Percentiles rank a stretch among this genome's conserved stretches.
These are phyloP conservation scores for Ictalurus punctatus DNA, from an alignment of 2,113 vertebrate genomes.

Conservation along the genomic window DNA sequence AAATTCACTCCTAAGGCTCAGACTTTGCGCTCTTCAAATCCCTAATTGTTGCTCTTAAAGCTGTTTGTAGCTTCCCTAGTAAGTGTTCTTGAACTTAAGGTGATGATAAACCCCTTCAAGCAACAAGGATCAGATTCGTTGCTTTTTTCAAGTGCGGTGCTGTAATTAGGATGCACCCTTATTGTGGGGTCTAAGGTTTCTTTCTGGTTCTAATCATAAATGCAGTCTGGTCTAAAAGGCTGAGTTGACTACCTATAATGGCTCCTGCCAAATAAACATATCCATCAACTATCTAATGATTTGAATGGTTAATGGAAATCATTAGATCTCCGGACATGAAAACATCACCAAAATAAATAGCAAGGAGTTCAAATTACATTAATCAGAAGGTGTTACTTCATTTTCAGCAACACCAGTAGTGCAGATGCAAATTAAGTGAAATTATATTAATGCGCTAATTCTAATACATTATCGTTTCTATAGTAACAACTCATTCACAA, in stretches of 20 bases:
- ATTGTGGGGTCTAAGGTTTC: neutral
- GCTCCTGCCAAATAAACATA: neutral
- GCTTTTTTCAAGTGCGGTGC: neutral
- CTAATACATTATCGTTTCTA: neutral
- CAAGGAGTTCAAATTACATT: neutral
- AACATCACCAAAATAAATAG: neutral
- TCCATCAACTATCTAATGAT: neutral
- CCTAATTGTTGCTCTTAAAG: slow-evolving; percentile 20
- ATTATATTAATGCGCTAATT: neutral
- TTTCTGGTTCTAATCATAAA: neutral
- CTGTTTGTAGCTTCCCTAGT: neutral
- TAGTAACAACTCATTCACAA: neutral
- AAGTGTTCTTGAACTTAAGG: neutral
- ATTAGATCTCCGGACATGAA: neutral
- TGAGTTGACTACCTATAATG: neutral
- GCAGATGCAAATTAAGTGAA: neutral
- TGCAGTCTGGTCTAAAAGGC: neutral
- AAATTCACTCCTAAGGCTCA: slow-evolving; percentile 12
- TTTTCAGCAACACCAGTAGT: neutral
- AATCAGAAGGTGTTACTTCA: neutral
- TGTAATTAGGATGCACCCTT: neutral
- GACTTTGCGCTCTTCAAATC: neutral
- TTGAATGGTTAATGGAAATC: neutral
- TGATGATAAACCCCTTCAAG: neutral
- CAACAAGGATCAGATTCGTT: neutral